These are phyloP conservation scores for Adoxophyes honmai DNA, from an alignment of 1,140 invertebrate species.

Conservation along the genomic window DNA sequence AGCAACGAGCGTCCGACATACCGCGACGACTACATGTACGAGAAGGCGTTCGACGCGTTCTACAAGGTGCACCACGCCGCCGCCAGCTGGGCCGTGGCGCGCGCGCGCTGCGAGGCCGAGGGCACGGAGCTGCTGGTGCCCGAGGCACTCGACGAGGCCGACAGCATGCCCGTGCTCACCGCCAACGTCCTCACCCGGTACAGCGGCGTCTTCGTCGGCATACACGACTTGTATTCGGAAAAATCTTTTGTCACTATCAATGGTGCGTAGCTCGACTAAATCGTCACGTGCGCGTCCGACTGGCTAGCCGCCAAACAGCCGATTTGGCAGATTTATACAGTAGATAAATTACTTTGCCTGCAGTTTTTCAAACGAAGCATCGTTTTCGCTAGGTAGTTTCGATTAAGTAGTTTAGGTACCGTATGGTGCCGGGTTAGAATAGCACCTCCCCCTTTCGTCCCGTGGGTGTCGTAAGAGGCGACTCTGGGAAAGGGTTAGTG, in stretches of 20 bases:
- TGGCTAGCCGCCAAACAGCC: no score
- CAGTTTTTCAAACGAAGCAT: no score
- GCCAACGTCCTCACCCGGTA: slow-evolving; percentile 33
- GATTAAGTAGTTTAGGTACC: no score
- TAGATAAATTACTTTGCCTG: no score
- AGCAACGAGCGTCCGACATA: slow-evolving; percentile 42
- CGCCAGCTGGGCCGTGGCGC: slow-evolving; percentile 45
- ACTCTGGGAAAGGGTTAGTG: no score
- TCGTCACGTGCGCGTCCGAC: no score
- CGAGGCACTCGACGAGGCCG: slow-evolving; percentile 46
- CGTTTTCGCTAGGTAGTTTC: no score
- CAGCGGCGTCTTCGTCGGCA: slow-evolving; percentile 39
- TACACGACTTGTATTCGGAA: slow-evolving; percentile 52
- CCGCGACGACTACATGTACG: slow-evolving; percentile 44
- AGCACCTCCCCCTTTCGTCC: no score
- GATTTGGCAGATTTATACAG: no score
- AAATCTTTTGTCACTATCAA: slow-evolving; percentile 41
- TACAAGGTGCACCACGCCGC: slow-evolving; percentile 54
- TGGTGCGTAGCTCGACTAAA: slow-evolving; percentile 32
- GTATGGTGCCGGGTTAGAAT: no score
- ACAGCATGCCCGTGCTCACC: slow-evolving; percentile 41
- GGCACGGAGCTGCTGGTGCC: slow-evolving; percentile 48
- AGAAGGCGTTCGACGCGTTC: slow-evolving; percentile 46
- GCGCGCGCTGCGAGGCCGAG: slow-evolving; percentile 52
- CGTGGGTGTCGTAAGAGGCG: no score